These are phyloP conservation scores for Elachura formosa DNA, from an alignment of 2,113 vertebrate species.

Conservation along the genomic window DNA sequence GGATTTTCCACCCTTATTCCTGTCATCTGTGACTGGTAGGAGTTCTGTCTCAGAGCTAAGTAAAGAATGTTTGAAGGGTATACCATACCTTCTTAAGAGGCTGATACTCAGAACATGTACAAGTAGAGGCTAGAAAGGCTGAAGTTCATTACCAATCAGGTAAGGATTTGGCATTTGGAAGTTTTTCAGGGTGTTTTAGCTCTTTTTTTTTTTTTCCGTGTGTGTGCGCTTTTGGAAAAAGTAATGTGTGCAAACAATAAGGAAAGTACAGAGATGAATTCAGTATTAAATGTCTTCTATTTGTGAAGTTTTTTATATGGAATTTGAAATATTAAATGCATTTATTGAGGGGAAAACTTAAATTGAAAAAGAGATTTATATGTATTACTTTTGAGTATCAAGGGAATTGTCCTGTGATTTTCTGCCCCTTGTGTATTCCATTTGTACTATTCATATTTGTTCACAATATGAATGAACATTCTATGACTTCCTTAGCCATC, in stretches of 20 bases:
- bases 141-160: not conserved
- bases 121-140: not conserved
- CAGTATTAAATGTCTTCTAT: not conserved
- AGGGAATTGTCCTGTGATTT: not conserved
- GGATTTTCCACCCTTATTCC: not conserved
- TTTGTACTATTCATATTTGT: not conserved
- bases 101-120: not conserved
- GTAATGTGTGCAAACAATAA: not conserved
- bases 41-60: not conserved
- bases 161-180: not conserved
- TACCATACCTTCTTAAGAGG: not conserved
- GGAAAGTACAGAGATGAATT: not conserved
- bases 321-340: not conserved
- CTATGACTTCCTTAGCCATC: not conserved
- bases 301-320: not conserved
- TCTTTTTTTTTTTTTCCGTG: too few species aligned
- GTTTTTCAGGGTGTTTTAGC: not conserved
- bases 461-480: too few species aligned
- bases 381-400: not conserved
- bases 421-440: not conserved
- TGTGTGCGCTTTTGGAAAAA: not conserved
- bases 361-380: not conserved
- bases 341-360: not conserved
- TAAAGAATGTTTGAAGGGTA: not conserved
- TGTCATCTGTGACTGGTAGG: not conserved